phyloP scores from a whole-genome alignment of 2,113 vertebrate genomes.

The Struthidea cinerea region DNA sequence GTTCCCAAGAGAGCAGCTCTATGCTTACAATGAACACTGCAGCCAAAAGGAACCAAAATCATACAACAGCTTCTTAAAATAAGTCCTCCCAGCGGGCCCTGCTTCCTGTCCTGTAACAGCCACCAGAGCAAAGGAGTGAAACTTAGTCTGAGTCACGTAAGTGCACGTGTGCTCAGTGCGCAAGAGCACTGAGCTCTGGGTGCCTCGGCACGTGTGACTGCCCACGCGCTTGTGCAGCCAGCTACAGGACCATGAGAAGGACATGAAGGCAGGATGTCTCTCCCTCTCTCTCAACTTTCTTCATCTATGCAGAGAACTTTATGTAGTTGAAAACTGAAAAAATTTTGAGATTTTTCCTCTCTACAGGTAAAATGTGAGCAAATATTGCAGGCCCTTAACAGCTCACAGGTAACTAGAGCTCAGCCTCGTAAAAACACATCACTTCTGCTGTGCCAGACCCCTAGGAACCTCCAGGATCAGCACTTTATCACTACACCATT shows the following conservation, averaged over 20 bases:
- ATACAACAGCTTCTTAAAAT: constrained; percentile 39
- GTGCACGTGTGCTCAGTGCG: not conserved
- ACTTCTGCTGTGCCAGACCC: not conserved
- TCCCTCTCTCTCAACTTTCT: not conserved
- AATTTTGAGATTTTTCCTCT: not conserved
- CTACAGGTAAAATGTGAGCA: not conserved
- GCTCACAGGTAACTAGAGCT: not conserved
- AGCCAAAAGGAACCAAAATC: constrained; percentile 11
- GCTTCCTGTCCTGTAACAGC: constrained; percentile 24
- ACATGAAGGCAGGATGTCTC: not conserved
- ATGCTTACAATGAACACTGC: not conserved
- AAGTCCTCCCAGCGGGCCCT: not conserved
- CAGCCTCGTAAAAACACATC: not conserved
- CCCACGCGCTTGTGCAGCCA: rapidly evolving
- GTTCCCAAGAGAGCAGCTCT: not conserved
- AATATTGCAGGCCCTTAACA: not conserved
- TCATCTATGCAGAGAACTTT: not conserved
- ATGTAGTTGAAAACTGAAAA: not conserved
- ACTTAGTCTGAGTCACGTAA: not conserved
- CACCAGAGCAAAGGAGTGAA: not conserved
- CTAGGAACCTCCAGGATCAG: not conserved
- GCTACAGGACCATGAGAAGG: not conserved
- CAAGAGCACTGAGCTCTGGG: not conserved
- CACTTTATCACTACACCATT: not conserved
- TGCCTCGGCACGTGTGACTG: not conserved